Evolutionary conservation across 2,797 vertebrate genomes (phyloP), one percentile per base, ranked within the genome.

Genomic region (Falco naumanni): DNA sequence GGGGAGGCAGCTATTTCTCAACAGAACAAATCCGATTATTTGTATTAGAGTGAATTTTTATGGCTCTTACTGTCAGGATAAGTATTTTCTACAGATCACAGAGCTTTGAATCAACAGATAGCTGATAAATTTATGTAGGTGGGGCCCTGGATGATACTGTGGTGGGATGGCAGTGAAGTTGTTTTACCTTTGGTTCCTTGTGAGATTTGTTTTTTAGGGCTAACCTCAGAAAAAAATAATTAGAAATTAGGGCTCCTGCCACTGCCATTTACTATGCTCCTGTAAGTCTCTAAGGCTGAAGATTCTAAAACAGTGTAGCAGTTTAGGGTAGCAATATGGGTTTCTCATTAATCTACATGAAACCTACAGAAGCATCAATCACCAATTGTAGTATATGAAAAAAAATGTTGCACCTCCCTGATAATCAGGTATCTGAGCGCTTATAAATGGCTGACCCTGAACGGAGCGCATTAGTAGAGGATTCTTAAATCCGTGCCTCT

Each of bases 401-500:
- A 77, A 93, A 89, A 85, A 1, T 34, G 60, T 22, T 54, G 71
- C 69, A 57, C 48, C 57, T 90, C 47, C 50, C 65, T 18, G 64
- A 71, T 33, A 71, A 87, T 69, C 74, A 59, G 76, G 71, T 68
- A 68, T 33, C n/a, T 61, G 66, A 79, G 33, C 80, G 59, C 14
- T 85, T 77, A 72, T 4, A 77, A 82, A 90, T 0, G 7, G 57
- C 53, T 75, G 59, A 77, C 41, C 71, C 53, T 61, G 64, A 93
- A 83, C 60, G 4, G 34, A 95, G 51, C 10, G 4, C 78, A 83
- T 89, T 48, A 94, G 60, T 5, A 80, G 45, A 90, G 24, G 25
- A 82, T 94, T 61, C 86, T 31, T 22, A 94, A 90, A 92, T 63
- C 90, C 41, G 54, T 95, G 95, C 91, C 95, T 95, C 92, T 33